phyloP scores from a whole-genome alignment of 2,113 vertebrate species.

The Ptyas mucosa region DNA sequence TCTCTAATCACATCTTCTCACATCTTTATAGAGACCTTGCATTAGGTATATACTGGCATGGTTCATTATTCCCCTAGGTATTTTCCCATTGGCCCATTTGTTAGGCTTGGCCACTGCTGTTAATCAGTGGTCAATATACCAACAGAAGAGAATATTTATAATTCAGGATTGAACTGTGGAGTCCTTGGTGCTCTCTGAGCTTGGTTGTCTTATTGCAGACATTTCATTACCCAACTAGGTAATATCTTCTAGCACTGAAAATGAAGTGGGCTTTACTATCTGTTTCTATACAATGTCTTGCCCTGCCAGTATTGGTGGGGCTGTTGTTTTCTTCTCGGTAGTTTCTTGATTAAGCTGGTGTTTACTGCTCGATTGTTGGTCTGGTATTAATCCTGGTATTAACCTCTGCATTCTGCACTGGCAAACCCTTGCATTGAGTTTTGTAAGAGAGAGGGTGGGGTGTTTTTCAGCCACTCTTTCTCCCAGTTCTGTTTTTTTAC shows the following conservation, averaged over 20 bases:
- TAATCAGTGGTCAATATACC: not conserved
- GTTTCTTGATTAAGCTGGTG: not conserved
- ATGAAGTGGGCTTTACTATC: too few relatives aligned
- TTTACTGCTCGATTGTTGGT: not conserved
- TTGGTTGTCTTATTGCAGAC: not conserved
- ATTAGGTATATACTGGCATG: not conserved
- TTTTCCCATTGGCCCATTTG: not conserved
- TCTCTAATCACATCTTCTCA: not conserved
- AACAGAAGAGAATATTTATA: not conserved
- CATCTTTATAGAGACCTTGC: not conserved
- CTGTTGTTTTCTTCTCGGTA: not conserved
- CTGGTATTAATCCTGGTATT: not conserved
- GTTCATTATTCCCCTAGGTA: not conserved
- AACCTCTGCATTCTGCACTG: not conserved
- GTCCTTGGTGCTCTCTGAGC: not conserved
- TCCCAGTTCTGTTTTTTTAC: not conserved
- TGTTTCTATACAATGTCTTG: not conserved
- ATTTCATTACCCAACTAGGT: too few relatives aligned
- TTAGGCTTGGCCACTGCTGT: not conserved
- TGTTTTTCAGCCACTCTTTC: not conserved
- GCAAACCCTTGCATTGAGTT: not conserved
- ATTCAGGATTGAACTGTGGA: not conserved
- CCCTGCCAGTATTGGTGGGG: not conserved
- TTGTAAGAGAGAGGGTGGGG: not conserved
- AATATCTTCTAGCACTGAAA: too few relatives aligned